These are phyloP conservation scores for Coryphaenoides rupestris DNA, from an alignment of 2,113 vertebrate species.

Conservation along the genomic window DNA sequence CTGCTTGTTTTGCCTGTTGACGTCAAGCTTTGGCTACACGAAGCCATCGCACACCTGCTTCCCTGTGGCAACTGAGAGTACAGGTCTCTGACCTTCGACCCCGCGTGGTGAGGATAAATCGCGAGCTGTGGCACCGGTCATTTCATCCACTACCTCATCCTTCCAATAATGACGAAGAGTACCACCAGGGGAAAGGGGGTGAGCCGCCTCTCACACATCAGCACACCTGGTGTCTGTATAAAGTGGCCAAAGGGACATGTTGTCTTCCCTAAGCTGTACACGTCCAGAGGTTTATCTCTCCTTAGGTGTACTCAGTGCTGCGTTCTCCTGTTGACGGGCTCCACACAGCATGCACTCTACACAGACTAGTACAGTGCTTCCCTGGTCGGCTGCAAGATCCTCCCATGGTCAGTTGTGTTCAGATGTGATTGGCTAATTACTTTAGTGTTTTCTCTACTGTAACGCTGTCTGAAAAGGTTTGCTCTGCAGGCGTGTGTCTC, in stretches of 20 bases:
- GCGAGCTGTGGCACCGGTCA: neutral
- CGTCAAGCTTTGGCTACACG: no score
- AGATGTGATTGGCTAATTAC: neutral
- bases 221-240: conserved; percentile 55
- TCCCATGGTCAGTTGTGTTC: conserved; percentile 33
- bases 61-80: conserved; percentile 24
- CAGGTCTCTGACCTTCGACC: conserved; percentile 37
- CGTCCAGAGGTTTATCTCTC: neutral
- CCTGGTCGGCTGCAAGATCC: conserved; percentile 12
- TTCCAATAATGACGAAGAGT: conserved; percentile 47
- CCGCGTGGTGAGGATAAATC: neutral
- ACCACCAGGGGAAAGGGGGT: conserved; percentile 31
- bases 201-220: conserved; percentile 29
- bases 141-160: conserved; percentile 15
- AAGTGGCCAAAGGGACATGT: conserved; percentile 8
- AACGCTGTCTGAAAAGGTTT: neutral
- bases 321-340: conserved; percentile 13
- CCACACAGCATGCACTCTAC: conserved; percentile 18
- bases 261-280: neutral
- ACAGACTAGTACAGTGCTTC: conserved; percentile 5
- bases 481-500: conserved; percentile 43
- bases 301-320: neutral
- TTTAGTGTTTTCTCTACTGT: neutral
- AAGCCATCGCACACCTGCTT: conserved; percentile 50
- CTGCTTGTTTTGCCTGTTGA: neutral